Percentiles rank a stretch among this genome's conserved stretches.
Evolutionary conservation across 1,140 invertebrate species (phyloP).

Genomic region (Brachionus paranguensis): DNA sequence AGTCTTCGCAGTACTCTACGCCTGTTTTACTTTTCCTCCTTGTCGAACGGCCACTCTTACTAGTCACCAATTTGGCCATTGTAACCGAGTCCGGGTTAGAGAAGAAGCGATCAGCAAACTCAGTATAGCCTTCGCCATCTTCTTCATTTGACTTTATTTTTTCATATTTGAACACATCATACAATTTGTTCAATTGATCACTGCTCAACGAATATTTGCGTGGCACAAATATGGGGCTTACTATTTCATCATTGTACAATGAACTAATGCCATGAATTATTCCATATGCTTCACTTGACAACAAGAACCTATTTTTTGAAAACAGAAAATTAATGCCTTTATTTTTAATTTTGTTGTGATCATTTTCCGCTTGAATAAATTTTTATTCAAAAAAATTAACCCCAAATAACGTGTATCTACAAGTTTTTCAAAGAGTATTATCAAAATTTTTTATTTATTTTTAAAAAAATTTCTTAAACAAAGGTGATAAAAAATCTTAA

Average conservation of each 20-base stretch:
- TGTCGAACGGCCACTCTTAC: background rate
- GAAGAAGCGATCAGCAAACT: background rate
- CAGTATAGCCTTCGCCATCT: background rate
- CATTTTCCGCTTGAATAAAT: background rate
- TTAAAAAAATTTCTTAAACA: too few relatives aligned
- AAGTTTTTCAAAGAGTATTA: too few relatives aligned
- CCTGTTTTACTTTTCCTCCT: background rate
- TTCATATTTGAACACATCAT: background rate
- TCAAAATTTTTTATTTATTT: too few relatives aligned
- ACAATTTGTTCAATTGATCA: conserved; percentile 4
- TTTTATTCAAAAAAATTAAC: too few relatives aligned
- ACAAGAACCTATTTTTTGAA: background rate
- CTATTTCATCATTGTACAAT: conserved; percentile 18
- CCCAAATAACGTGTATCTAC: too few relatives aligned
- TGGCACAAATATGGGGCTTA: background rate
- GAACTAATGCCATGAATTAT: conserved; percentile 26
- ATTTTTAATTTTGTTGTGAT: background rate
- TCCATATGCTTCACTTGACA: conserved; percentile 35
- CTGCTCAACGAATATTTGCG: background rate
- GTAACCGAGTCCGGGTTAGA: background rate
- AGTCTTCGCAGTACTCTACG: background rate
- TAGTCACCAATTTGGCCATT: background rate
- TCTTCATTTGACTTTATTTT: background rate
- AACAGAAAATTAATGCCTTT: background rate
- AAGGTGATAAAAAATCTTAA: too few relatives aligned